Base-by-base conservation (phyloP, 2,113 vertebrate genomes). In the Acrocephalus arundinaceus region DNA sequence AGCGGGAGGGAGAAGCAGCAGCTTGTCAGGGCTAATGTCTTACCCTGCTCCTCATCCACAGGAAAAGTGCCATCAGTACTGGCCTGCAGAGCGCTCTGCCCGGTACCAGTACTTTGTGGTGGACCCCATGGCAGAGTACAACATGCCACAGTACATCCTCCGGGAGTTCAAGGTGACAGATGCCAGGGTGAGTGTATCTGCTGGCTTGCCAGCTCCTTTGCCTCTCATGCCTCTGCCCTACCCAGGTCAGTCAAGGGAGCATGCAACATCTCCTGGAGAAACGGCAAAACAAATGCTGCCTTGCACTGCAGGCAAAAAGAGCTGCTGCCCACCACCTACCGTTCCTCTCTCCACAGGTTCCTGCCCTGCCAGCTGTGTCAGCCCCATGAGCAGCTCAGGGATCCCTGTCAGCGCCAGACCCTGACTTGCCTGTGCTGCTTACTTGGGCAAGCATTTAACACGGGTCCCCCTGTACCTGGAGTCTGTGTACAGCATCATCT, bases 31-130 rank as follows among this genome's bases (percentile, higher is more conserved):
- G 41, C 59, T 81, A 8, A 75, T n/a, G 15, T 68, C 57, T 85
- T 41, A 11, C 41, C 2, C 0, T 77, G 45, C 22, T 87, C 14
- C 45, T 95, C 71, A 46, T 89, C 91, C 89, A 62, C 95, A 99
- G 99, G 99, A 99, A 92, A 99, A 99, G 94, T 99, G 99, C 92
- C 99, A 99, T 89, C 99, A 99, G 98, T 99, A 99, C 97, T 99
- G 99, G 99, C 99, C 99, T 2, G 98, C 99, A 2, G 99, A 99
- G 95, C 99, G 98, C 81, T 99, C 99, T 35, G 99, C 99, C 58
- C 98, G 99, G 21, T 99, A 99, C 98, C 99, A 99, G 95, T 99
- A 99, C 97, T 99, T 99, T 4, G 99, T 99, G 18, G 99, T 99
- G 92, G 99, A 99, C 91, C 99, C 99, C 6, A 99, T 99, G 99